Base-by-base conservation (phyloP, 2,888 invertebrate species). In the Cryptosula pallasiana region DNA sequence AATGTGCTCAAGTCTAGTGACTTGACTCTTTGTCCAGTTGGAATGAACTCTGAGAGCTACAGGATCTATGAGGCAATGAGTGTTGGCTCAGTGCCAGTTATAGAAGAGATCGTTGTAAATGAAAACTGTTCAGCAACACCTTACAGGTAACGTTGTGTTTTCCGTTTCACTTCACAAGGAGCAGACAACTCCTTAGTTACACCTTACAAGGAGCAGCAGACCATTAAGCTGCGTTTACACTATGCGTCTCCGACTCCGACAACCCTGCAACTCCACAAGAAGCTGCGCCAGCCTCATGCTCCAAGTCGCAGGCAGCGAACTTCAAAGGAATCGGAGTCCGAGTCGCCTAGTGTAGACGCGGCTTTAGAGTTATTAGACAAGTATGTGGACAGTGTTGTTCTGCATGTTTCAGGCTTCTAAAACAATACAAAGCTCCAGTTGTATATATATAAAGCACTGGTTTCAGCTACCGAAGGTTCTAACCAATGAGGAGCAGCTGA, bases 11-110 rank as follows among this genome's bases (percentile, higher is more conserved):
- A 81, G 54, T 77, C 85, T 58, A 87, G 87, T 74, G 87, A 88
- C 79, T 79, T 87, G 72, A 88, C 87, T 0, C 78, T 88, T 27
- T 85, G 84, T 76, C 88, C 88, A 13, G 86, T 86, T 25, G 87
- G 87, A 1, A 77, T 81, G 76, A 88, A 88, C 77, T 81, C 87
- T 0, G 88, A 88, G 76, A 87, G 87, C 74, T 88, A 88, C 78
- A 81, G 87, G 27, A 86, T 88, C 69, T 88, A 87, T 77, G 88
- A 88, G 78, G 87, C 88, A 27, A 78, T 87, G 76, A 81, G 87
- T 13, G 81, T 85, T 71, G 88, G 88, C 3, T 87, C 87, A 55
- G 81, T 87, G 69, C 88, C 88, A 1, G 84, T 88, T 5, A 77
- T 86, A 1, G 86, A 86, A 78, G 84, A 85, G 77, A 77, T 81